Base-by-base conservation (phyloP, 2,113 vertebrate species). In the Oryzias javanicus region DNA sequence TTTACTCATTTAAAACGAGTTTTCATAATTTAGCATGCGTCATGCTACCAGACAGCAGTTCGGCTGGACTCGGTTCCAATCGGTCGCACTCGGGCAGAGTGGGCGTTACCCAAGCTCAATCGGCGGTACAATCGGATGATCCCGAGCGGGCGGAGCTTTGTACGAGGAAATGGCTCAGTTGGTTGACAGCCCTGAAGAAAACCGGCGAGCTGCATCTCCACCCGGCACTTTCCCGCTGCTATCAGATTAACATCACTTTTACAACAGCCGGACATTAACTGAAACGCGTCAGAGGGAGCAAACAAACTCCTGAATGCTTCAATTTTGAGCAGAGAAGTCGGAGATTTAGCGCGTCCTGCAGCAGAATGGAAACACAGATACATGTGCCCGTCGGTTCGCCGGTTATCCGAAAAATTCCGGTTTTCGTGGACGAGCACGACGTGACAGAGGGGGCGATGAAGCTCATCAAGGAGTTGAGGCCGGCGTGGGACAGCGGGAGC, bases 401-500 rank as follows among this genome's bases (percentile, higher is more conserved):
- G 55, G 59, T 89, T 0, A 93, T 96, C 25, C 89, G 76, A 3
- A 92, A 90, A 79, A 90, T 95, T n/a, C 81, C 83, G n/a, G 80
- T 96, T 60, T 91, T 90, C 15, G 95, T 98, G 82, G 94, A 98
- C 20, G 95, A 95, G 25, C 88, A 92, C 57, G 84, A 94, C 48
- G 94, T 98, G 55, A 87, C 88, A 40, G 93, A 93, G 6, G 96
- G 96, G 0, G 95, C 95, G 27, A 87, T 97, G 89, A 84, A 89
- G 82, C 90, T 98, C 49, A 91, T 98, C 24, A 91, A 90, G 71
- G 90, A 93, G 83, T 93, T 98, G 63, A 91, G 96, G 83, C 96
- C 96, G 35, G 77, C 78, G 35, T 97, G 96, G 96, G 92, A 94
- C 42, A 44, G 80, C 17, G 82, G 78, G 65, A 83, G 60, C 20